Evolutionary conservation across 2,888 invertebrate genomes (phyloP), one percentile per base, ranked within the genome.

Genomic region (Xestia sexstrigata): DNA sequence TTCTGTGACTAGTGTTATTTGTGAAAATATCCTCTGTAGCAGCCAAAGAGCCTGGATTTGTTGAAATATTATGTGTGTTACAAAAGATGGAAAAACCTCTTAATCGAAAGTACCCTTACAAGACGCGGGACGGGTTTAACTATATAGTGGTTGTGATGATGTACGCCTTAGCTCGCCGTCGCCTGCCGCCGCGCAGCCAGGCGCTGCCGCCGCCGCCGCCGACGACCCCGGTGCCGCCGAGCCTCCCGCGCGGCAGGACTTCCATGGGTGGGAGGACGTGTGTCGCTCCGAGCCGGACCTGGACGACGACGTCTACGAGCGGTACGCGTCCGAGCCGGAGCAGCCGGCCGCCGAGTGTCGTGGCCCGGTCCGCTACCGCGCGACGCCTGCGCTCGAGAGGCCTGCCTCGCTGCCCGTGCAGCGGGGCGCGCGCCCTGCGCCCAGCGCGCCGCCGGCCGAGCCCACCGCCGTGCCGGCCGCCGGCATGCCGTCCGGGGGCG

Each of bases 401-500:
- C 84, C 82, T 9, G 74, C 35, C 20, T 45, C 84, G 23, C 67
- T 84, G 78, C 62, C 35, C 65, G 78, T 81, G 72, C 74, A 60
- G 60, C 49, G 11, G 2, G 60, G 45, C 35, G 55, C 8, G 35
- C 42, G 47, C 52, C 47, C 45, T 8, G 49, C 20, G 47, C 45
- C 69, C n/a, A 30, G 49, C 58, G 23, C 60, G 47, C 42, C 42
- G 20, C 69, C 20, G 17, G 70, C 81, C 66, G 76, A 76, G 55
- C 79, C 73, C 35, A 55, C 76, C 67, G 65, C 11, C 35, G 73
- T 55, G 39, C 71, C 71, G 20, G 74, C 87, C 58, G 74, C 81
- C 39, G 72, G 76, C 72, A 75, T 70, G 69, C 72, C 81, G n/a
- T 75, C 76, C 26, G 91, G 91, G 8, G 92, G 91, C 70, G 66